phyloP scores from a whole-genome alignment of 2,797 vertebrate species.

The Coregonus ussuriensis region DNA sequence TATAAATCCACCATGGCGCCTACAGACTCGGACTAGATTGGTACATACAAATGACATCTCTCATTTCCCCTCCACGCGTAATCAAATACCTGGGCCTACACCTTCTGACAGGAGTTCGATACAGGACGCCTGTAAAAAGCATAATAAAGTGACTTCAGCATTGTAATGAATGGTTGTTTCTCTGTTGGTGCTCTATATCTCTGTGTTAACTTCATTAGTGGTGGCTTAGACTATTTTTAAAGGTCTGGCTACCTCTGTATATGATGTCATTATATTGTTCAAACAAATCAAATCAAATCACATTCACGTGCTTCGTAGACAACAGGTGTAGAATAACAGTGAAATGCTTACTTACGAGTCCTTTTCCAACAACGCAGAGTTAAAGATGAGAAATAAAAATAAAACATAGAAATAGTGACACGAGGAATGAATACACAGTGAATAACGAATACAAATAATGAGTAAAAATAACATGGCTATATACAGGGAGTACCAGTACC shows the following conservation, averaged over 20 bases:
- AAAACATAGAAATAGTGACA: no score
- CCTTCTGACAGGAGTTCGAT: background rate
- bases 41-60: background rate
- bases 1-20: background rate
- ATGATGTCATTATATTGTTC: background rate
- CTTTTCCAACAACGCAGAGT: no score
- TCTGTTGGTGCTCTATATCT: background rate
- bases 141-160: background rate
- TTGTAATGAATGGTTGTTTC: background rate
- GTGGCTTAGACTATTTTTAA: background rate
- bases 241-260: background rate
- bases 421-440: no score
- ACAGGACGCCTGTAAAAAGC: background rate
- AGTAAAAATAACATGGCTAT: no score
- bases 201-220: background rate
- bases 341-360: no score
- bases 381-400: no score
- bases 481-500: no score
- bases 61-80: background rate
- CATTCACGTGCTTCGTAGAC: no score
- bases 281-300: no score
- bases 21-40: background rate
- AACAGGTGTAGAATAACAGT: no score
- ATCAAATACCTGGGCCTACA: background rate
- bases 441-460: no score